These are phyloP conservation scores for Uropetala carovei DNA, from an alignment of 2,888 invertebrate genomes.

Conservation along the genomic window DNA sequence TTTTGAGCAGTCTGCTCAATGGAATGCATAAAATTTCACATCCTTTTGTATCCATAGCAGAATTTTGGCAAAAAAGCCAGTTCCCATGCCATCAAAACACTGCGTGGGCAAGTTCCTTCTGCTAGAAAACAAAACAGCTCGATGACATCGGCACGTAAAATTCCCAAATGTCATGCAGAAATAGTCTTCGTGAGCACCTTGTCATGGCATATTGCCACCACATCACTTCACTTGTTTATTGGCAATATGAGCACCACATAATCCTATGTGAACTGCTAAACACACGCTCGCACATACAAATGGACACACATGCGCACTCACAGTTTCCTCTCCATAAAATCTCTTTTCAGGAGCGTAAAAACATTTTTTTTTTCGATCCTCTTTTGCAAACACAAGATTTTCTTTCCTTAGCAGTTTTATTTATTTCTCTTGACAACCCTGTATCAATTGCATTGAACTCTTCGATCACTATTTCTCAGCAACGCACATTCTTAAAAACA, in stretches of 20 bases:
- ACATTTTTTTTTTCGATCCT: background rate
- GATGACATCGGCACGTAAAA: background rate
- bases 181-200: conserved; percentile 41
- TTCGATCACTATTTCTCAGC: background rate
- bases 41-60: background rate
- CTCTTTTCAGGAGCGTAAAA: background rate
- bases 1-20: background rate
- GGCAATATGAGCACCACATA: conserved; percentile 52
- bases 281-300: background rate
- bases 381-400: background rate
- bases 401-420: background rate
- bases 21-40: conserved; percentile 6
- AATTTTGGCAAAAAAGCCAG: too few species aligned
- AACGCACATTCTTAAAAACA: background rate
- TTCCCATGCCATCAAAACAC: too few species aligned
- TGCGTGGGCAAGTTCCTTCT: background rate
- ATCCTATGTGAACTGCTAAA: background rate
- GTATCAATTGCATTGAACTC: conserved; percentile 40
- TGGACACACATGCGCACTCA: background rate
- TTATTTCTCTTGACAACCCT: background rate
- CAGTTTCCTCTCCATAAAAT: background rate
- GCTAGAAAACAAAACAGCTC: background rate
- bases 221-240: background rate
- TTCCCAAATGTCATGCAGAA: background rate
- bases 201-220: conserved; percentile 1